A percentile compares a stretch with the other conserved stretches of the same genome.
These are phyloP conservation scores for Sylvia borin DNA, from an alignment of 2,797 vertebrate genomes.

Conservation along the genomic window DNA sequence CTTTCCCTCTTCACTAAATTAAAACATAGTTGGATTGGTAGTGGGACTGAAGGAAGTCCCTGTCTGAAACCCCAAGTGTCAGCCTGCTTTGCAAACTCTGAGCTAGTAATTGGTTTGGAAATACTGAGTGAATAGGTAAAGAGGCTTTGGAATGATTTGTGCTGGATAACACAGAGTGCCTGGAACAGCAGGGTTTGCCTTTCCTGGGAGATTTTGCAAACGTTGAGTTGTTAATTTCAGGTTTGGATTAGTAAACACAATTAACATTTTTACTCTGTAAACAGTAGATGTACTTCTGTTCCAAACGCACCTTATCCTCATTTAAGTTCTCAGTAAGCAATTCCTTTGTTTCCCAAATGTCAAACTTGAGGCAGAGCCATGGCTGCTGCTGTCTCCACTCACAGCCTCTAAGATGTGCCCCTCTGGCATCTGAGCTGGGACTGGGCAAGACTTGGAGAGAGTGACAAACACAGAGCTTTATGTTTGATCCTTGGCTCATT, in stretches of 20 bases:
- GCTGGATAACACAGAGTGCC: neutral
- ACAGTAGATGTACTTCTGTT: neutral
- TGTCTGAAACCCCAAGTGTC: constrained; percentile 62
- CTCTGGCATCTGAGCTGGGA: neutral
- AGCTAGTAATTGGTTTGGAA: constrained; percentile 75
- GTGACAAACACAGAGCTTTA: neutral
- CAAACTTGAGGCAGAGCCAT: rapidly evolving
- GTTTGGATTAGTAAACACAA: neutral
- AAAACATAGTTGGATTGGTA: constrained; percentile 71
- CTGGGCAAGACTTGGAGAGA: neutral
- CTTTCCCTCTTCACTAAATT: constrained; percentile 76
- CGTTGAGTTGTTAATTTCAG: constrained; percentile 10
- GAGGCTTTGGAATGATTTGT: constrained; percentile 50
- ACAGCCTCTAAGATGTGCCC: neutral
- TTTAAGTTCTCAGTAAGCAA: neutral
- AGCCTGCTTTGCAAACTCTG: constrained; percentile 64
- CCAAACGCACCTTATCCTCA: neutral
- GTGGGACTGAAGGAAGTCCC: constrained; percentile 67
- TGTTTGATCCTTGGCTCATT: neutral
- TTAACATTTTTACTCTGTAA: constrained; percentile 28
- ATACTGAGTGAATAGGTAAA: constrained; percentile 67
- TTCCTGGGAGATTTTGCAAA: constrained; percentile 1
- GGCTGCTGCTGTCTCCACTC: neutral
- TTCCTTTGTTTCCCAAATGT: constrained; percentile 21
- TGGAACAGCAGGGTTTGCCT: neutral